Base-by-base conservation (phyloP, 2,797 vertebrate species). In the Sebastes aleutianus region DNA sequence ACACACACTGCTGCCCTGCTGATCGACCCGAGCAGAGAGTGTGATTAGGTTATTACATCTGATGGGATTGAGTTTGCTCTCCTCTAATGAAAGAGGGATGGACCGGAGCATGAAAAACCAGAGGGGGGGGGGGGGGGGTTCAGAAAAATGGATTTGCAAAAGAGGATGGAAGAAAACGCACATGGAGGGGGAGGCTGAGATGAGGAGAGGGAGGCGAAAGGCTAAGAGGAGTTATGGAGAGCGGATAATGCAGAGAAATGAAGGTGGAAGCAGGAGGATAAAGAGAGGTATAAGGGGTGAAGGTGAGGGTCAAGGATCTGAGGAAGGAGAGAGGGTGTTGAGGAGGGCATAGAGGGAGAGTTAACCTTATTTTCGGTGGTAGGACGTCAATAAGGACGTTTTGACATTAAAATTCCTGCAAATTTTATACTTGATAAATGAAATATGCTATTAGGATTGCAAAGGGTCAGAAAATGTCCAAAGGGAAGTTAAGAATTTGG, bases 71-170 rank as follows among this genome's bases (percentile, higher is more conserved):
- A 87, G 85, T 93, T 89, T 86, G 80, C 84, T 87, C 79, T 90
- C 64, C n/a, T 84, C 63, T 91, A 92, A 93, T 91, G 85, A 91
- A 90, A 89, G 83, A 71, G 74, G 87, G 85, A 90, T 90, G 85
- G 75, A 87, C 70, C 36, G 61, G 67, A 72, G 36, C 65, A 80
- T 78, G 76, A 86, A 71, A 72, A 59, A 61, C 3, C 6, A 32
- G 27, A 8, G 5, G 39, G 11, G 20, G 18, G 1, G n/a, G 10
- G 16, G 31, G 3, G 9, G 62, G 61, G 43, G 13, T 14, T 22
- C 26, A 34, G 70, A 61, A 32, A 83, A 85, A 79, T 81, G 53
- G 82, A 82, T 69, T 69, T 67, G 47, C 24, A 24, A 62, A 68
- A 73, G 31, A 59, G 53, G 59, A 61, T 39, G 36, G 12, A 26